A percentile compares a stretch with the other conserved stretches of the same genome.
Conservation (phyloP, 2,797 vertebrate species). For the Aeoliscus strigatus region DNA sequence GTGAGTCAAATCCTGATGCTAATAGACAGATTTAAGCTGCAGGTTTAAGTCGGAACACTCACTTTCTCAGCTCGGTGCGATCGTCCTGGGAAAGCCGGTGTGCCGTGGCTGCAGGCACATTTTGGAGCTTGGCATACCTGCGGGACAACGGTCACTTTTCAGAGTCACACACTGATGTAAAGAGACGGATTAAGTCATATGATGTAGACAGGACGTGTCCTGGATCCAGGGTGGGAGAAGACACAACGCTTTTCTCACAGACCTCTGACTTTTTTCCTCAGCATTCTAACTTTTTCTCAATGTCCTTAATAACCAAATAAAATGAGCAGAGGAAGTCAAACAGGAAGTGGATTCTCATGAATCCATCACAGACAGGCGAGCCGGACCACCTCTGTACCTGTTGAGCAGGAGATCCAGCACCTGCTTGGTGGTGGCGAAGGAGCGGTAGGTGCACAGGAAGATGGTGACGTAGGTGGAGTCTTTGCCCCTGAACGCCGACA, state of each 20-base stretch:
- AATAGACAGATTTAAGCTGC: too few relatives aligned
- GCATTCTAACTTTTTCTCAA: too few relatives aligned
- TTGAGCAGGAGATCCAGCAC: conserved; percentile 95
- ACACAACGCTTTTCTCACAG: too few relatives aligned
- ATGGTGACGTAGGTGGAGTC: conserved; percentile 98
- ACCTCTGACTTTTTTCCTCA: too few relatives aligned
- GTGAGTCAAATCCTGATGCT: too few relatives aligned
- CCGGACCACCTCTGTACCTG: conserved; percentile 81
- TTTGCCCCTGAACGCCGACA: conserved; percentile 91
- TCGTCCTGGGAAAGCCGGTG: conserved; percentile 80
- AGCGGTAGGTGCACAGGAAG: conserved; percentile 96
- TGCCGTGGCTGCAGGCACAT: conserved; percentile 72
- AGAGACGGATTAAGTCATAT: not conserved
- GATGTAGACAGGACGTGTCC: too few relatives aligned
- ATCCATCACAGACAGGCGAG: too few relatives aligned
- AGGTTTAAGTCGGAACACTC: too few relatives aligned
- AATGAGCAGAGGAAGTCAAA: too few relatives aligned
- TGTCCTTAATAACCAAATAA: too few relatives aligned
- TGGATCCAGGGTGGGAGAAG: too few relatives aligned
- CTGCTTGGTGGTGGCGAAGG: conserved; percentile 91
- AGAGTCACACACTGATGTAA: not conserved
- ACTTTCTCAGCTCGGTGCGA: conserved; percentile 86
- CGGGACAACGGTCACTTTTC: not conserved
- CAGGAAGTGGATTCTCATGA: too few relatives aligned
- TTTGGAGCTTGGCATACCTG: conserved; percentile 86